phyloP scores from a whole-genome alignment of 2,113 vertebrate genomes.

The Coregonus clupeaformis region DNA sequence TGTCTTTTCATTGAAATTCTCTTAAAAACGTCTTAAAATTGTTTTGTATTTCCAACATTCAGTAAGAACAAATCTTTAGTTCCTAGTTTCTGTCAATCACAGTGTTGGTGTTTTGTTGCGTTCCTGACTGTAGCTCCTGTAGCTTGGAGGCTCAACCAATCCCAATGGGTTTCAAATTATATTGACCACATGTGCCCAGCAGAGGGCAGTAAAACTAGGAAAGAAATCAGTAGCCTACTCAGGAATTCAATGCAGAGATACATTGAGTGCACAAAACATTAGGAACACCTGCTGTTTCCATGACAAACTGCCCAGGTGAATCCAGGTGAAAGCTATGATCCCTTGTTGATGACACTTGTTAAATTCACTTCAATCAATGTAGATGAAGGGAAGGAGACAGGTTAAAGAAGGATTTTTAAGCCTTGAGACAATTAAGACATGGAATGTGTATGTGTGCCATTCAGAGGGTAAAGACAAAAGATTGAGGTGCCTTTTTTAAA shows the following conservation, averaged over 20 bases:
- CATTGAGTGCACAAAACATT: background rate
- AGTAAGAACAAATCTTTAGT: background rate
- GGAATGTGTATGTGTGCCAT: too few species aligned
- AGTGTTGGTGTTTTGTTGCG: background rate
- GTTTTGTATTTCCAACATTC: background rate
- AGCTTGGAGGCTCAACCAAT: background rate
- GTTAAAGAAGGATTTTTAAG: too few species aligned
- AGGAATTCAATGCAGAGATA: background rate
- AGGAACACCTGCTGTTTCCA: too few species aligned
- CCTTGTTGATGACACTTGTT: too few species aligned
- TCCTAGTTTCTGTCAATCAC: too few species aligned
- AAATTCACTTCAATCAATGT: too few species aligned
- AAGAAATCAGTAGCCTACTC: background rate
- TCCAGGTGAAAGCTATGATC: too few species aligned
- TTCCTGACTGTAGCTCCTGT: background rate
- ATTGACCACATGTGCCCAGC: background rate
- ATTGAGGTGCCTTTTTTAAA: too few species aligned
- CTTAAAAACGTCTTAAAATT: background rate
- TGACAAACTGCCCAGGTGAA: too few species aligned
- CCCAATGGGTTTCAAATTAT: background rate
- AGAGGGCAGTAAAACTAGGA: slow-evolving; percentile 21
- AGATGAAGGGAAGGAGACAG: too few species aligned
- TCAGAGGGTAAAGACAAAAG: too few species aligned
- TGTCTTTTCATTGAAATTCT: slow-evolving; percentile 1
- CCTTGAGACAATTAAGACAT: too few species aligned